Base-by-base conservation (phyloP, 2,113 vertebrate genomes). In the Oncorhynchus masou region DNA sequence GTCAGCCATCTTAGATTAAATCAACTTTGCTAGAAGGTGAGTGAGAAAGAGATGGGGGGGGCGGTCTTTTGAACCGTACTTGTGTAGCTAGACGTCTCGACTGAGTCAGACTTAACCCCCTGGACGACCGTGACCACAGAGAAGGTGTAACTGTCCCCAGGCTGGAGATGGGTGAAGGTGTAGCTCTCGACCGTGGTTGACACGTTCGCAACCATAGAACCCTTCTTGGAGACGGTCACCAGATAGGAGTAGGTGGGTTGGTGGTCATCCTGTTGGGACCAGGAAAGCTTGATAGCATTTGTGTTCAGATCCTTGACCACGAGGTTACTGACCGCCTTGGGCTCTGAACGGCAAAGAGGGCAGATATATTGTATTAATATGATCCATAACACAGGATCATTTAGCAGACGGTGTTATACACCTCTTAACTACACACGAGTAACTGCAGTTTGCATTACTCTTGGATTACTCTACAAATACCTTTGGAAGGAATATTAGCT, bases 101-200 rank as follows among this genome's bases (percentile, higher is more conserved):
- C 0, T 1, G 1, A 5, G 13, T 2, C 0, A 0, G 91, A 92
- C 1, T 2, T 20, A 68, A 87, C 76, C 0, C 27, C 57, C 2
- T 27, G 60, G 2, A 89, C 72, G 4, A 77, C 71, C 2, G 78
- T 82, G 7, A 39, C 65, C 67, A 91, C 88, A 0, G 4, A 0
- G 27, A 91, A 86, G 12, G 8, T 75, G 81, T 90, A 90, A 0
- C 1, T 1, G 6, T 3, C 3, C 73, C 88, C 89, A 66, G 90
- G 81, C 1, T 0, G 65, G 51, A 91, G 84, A 15, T 0, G 0
- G 19, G 1, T 7, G 64, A 91, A 74, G 68, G 49, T 77, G 15
- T 74, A 74, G 0, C 0, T 81, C 62, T 89, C 76, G 1, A 0
- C 22, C 0, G 4, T 0, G 1, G 83, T 84, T 2, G 71, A 70